Evolutionary conservation across 37 sponge, comb jelly and placozoan species (phyloP), one percentile per base, ranked within the genome.

Genomic region (Dysidea cf. avara): DNA sequence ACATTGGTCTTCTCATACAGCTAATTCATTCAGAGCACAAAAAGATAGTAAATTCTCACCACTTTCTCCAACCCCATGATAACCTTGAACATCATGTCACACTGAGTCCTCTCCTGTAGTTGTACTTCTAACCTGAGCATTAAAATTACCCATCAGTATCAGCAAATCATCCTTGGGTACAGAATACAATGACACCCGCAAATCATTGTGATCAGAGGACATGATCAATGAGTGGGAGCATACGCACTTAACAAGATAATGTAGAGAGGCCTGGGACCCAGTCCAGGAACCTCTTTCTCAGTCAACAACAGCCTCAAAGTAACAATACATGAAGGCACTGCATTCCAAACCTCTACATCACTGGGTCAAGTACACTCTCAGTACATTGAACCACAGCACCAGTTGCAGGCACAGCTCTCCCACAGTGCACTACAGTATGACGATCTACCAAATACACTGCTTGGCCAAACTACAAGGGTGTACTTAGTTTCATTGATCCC

Each of bases 1-100:
- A 76, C 52, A 18, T 28, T 33, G 58, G 48, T 78, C 34, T 53
- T 20, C 49, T 78, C 11, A 71, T 68, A 78, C 68, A 26, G 79
- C 20, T 40, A 68, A 25, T 36, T 43, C 69, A 78, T 78, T 67
- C 69, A 53, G 30, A 39, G 77, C 77, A 76, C 77, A 76, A 17
- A 40, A 66, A 20, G 37, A 53, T 48, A 78, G 56, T 56, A 78
- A 48, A 33, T 31, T 58, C 43, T n/a, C n/a, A n/a, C n/a, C n/a
- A n/a, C n/a, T n/a, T n/a, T 53, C n/a, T 22, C 61, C 79, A 22
- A 77, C 7, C 34, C 79, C 77, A 65, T 77, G 57, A 13, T 18
- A 36, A 32, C 79, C n/a, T n/a, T n/a, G n/a, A n/a, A n/a, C n/a
- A n/a, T n/a, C n/a, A n/a, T n/a, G n/a, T n/a, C n/a, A n/a, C n/a